Evolutionary conservation across 2,888 invertebrate species (phyloP).

Genomic region (Stenichneumon culpator): DNA sequence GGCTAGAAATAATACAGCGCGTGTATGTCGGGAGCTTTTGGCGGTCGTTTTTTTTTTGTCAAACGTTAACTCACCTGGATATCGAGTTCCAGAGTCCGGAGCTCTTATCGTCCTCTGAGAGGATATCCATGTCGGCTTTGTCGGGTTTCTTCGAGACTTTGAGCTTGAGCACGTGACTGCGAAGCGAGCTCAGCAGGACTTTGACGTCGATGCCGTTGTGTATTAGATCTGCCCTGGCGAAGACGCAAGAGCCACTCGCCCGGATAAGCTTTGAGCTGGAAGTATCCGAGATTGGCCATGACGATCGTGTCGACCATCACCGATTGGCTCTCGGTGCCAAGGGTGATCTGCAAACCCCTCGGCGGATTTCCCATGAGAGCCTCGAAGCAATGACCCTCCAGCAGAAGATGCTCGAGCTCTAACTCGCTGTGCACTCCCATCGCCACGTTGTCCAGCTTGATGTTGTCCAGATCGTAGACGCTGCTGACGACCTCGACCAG

Average conservation of each 20-base stretch:
- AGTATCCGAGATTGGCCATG: conserved; percentile 99
- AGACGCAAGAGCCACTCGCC: conserved; percentile 99
- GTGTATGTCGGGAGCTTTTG: background rate
- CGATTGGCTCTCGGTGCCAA: conserved; percentile 93
- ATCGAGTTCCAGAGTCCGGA: conserved; percentile 97
- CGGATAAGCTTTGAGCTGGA: conserved; percentile 98
- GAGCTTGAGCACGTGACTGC: too few relatives aligned
- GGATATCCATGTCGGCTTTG: conserved; percentile 93
- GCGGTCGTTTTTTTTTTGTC: background rate
- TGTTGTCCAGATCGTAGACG: too few relatives aligned
- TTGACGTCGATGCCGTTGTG: too few relatives aligned
- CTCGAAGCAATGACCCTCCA: too few relatives aligned
- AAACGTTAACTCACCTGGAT: conserved; percentile 89
- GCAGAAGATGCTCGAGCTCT: too few relatives aligned
- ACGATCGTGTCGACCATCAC: conserved; percentile 98
- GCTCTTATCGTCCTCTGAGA: conserved; percentile 90
- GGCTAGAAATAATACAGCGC: conserved; percentile 60
- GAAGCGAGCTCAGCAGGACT: too few relatives aligned
- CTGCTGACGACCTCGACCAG: too few relatives aligned
- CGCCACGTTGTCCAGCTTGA: too few relatives aligned
- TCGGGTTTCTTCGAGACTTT: too few relatives aligned
- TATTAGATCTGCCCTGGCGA: too few relatives aligned
- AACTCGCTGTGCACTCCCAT: too few relatives aligned
- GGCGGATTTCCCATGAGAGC: too few relatives aligned
- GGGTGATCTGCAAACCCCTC: conserved; percentile 97